Evolutionary conservation across 2,113 vertebrate species (phyloP).

Genomic region (Macrotis lagotis): DNA sequence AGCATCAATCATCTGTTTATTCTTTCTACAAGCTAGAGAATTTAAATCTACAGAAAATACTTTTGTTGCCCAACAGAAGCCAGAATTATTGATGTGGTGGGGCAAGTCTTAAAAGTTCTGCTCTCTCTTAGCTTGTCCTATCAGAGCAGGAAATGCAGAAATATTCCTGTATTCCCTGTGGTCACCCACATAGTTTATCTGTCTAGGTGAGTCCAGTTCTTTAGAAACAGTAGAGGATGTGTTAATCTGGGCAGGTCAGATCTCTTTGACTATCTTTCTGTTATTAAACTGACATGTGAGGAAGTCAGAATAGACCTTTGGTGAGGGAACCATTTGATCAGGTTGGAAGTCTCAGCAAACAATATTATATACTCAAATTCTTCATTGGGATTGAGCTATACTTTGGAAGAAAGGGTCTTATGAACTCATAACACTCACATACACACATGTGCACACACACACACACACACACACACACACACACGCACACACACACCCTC

Average conservation of each 20-base stretch:
- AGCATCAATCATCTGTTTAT: background rate
- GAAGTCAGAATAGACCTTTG: conserved; percentile 14
- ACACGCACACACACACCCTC: too few species aligned
- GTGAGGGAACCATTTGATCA: conserved; percentile 41
- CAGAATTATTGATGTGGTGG: background rate
- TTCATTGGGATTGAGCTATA: too few species aligned
- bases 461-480: too few species aligned
- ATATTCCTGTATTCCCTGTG: too few species aligned
- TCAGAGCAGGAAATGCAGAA: background rate
- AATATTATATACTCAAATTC: background rate
- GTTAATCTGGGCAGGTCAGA: background rate
- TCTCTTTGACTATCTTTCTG: background rate
- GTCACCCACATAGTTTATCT: background rate
- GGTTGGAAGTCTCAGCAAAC: conserved; percentile 42
- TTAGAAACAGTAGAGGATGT: background rate
- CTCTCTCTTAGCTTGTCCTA: background rate
- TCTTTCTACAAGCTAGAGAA: background rate
- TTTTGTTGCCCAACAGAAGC: background rate
- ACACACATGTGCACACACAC: too few species aligned
- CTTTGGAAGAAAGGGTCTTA: too few species aligned
- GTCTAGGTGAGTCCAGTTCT: conserved; percentile 13
- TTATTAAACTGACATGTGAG: background rate
- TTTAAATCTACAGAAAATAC: background rate
- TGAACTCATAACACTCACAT: too few species aligned
- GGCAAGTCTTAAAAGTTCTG: background rate